Base-by-base conservation (phyloP, 2,888 invertebrate species). In the Lypha dubia region DNA sequence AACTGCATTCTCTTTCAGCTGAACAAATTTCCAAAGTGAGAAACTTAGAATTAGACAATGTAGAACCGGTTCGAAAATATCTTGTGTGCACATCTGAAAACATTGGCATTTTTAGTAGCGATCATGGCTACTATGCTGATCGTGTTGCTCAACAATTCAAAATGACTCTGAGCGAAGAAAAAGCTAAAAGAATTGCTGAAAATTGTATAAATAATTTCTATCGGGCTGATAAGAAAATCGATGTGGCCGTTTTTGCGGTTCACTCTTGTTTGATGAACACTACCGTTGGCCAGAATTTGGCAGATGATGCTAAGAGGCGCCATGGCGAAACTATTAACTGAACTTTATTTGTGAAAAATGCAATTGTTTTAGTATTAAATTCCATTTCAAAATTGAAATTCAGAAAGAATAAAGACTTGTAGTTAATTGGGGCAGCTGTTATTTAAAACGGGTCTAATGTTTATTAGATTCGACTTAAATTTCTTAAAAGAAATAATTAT, bases 111-210 rank as follows among this genome's bases (percentile, higher is more conserved):
- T 91, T 90, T 88, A 90, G 90, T 76, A 79, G 83, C n/a, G 84
- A 88, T 35, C 73, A 88, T 67, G 92, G 91, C 35, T 91, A 89
- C 67, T 90, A 91, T 85, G 87, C 88, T 44, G 90, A 91, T 79
- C 90, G 91, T 38, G 74, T 91, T 74, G 90, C 88, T 62, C 89
- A 90, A 77, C 91, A 91, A 85, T 91, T 91, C 83, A 89, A 89
- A 80, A 88, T 89, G 89, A 89, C 89, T 60, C 83, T 90, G 67
- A 86, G 86, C 41, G 91, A 90, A 82, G 87, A 87, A 53, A 90
- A 91, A 77, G 91, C 87, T 7, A 80, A 88, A 15, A 74, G 82
- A 17, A 88, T 91, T 68, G 89, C 88, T 68, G 83, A 89, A 44
- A 86, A 90, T 67, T 92, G 92, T 80, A 82, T 89, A 44, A 44